A percentile compares a stretch with the other conserved stretches of the same genome.
Conservation (phyloP, 2,113 vertebrate species). For the Chrysochloris asiatica region DNA sequence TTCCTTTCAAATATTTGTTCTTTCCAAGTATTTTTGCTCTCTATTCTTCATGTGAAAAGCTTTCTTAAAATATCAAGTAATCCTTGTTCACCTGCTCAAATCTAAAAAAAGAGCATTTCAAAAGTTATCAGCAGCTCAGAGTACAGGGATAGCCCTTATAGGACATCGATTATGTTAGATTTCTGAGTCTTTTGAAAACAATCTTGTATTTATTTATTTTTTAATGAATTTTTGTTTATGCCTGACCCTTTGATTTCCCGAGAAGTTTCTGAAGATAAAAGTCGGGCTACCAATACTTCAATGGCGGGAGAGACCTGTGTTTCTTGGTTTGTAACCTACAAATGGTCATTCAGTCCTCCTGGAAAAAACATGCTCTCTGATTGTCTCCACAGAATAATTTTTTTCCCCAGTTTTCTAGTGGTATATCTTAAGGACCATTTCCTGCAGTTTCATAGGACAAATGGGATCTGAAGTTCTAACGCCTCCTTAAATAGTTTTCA, state of each 20-base stretch:
- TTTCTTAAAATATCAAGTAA: neutral
- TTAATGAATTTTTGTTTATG: neutral
- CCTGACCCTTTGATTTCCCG: neutral
- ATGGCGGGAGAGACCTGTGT: neutral
- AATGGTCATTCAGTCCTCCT: neutral
- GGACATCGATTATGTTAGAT: neutral
- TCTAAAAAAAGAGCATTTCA: neutral
- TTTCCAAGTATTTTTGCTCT: neutral
- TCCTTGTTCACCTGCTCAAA: neutral
- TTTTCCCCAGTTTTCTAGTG: neutral
- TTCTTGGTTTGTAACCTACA: neutral
- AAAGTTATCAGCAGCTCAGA: neutral
- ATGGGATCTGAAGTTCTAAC: neutral
- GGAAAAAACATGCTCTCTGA: neutral
- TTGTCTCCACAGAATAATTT: neutral
- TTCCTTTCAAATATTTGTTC: neutral
- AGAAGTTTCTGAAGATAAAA: neutral
- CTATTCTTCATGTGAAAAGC: neutral
- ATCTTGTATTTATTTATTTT: too few species aligned
- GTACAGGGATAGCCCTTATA: neutral
- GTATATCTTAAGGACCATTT: neutral
- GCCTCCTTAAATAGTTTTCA: too few species aligned
- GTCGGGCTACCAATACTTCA: too few species aligned
- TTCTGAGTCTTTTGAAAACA: neutral
- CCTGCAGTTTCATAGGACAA: neutral